Percentiles rank a stretch among this genome's conserved stretches.
Conservation (phyloP, 2,797 vertebrate genomes). For the Odontamblyopus lacepedii region DNA sequence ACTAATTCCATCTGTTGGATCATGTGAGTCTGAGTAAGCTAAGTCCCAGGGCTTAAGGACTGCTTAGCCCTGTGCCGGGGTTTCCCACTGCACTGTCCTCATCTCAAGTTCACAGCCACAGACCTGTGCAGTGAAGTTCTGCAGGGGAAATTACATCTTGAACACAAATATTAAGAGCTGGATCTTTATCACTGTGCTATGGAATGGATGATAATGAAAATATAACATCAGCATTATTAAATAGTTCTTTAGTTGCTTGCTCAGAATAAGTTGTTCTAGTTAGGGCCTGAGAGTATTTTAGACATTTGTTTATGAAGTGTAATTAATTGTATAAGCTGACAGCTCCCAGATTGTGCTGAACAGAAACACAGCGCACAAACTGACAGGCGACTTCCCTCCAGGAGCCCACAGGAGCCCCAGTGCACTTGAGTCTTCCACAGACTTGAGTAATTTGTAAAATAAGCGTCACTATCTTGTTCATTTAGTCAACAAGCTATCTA, state of each 20-base stretch:
- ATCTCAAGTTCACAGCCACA: conserved; percentile 4
- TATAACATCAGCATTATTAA: background rate
- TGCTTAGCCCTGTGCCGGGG: conserved; percentile 3
- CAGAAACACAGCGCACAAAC: conserved; percentile 7
- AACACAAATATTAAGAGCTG: background rate
- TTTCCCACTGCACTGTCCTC: conserved; percentile 14
- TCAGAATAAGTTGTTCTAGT: background rate
- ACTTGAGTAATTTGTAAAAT: conserved; percentile 40
- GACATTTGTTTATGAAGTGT: background rate
- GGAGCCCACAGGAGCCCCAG: conserved; percentile 20
- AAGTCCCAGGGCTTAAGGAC: conserved; percentile 9
- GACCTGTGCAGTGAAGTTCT: background rate
- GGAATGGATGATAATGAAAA: background rate
- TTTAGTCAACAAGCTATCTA: conserved; percentile 65
- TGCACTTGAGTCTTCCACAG: conserved; percentile 31
- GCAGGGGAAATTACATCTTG: background rate
- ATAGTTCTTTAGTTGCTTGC: background rate
- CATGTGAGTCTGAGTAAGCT: conserved; percentile 15
- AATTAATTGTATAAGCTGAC: conserved; percentile 23
- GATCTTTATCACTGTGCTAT: background rate
- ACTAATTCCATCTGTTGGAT: conserved; percentile 10
- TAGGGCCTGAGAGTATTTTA: background rate
- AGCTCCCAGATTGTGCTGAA: conserved; percentile 22
- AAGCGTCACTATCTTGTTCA: conserved; percentile 40
- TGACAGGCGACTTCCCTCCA: conserved; percentile 18